Evolutionary conservation across 1,140 invertebrate genomes (phyloP).

Genomic region (Bombyx mori): DNA sequence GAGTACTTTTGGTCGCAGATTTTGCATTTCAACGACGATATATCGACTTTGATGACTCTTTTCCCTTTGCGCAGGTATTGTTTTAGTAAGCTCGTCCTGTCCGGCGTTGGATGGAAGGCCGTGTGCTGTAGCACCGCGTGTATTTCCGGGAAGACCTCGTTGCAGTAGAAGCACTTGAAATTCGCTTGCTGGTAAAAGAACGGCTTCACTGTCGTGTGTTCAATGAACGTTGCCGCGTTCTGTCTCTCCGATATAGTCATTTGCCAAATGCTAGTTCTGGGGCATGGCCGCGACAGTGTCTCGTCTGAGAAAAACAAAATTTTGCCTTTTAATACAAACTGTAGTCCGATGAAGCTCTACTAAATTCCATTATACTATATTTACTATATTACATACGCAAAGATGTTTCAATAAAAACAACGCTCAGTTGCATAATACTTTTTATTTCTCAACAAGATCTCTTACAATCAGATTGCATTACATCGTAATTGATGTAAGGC

Average conservation of each 20-base stretch:
- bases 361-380: neutral
- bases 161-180: conserved; percentile 64
- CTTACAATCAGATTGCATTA: neutral
- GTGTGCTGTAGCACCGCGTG: conserved; percentile 49
- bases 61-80: conserved; percentile 57
- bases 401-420: neutral
- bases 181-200: conserved; percentile 61
- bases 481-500: neutral
- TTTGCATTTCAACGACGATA: conserved; percentile 47
- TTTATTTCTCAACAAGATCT: neutral
- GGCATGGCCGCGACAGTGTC: conserved; percentile 23
- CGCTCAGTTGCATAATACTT: neutral
- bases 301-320: conserved; percentile 1
- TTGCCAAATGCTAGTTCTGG: conserved; percentile 58
- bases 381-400: neutral
- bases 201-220: conserved; percentile 48
- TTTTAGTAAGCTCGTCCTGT: conserved; percentile 40
- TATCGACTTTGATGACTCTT: conserved; percentile 58
- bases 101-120: conserved; percentile 31
- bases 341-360: neutral
- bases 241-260: conserved; percentile 59
- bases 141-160: conserved; percentile 52
- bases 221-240: conserved; percentile 55
- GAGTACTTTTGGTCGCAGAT: conserved; percentile 48
- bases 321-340: neutral